These are phyloP conservation scores for Sarcophaga variegata DNA, from an alignment of 2,888 invertebrate genomes.

Conservation along the genomic window DNA sequence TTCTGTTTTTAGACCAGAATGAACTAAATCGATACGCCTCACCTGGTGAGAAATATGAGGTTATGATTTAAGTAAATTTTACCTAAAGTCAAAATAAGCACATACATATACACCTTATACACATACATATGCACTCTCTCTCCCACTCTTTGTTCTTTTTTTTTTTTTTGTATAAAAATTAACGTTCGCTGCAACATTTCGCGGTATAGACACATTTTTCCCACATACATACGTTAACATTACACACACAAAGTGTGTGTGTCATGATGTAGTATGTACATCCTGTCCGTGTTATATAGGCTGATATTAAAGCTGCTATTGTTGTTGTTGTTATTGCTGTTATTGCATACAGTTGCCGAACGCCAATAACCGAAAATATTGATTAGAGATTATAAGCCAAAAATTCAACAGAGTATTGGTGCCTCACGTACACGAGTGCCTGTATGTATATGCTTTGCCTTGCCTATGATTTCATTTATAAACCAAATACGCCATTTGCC, in stretches of 20 bases:
- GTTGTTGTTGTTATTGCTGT: too few relatives aligned
- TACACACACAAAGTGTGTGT: not conserved
- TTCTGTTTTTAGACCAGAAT: not conserved
- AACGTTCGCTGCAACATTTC: slow-evolving; percentile 16
- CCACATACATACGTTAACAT: not conserved
- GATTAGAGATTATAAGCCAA: slow-evolving; percentile 74
- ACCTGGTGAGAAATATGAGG: slow-evolving; percentile 4
- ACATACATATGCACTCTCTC: not conserved
- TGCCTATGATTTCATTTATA: slow-evolving; percentile 51
- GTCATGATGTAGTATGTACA: too few relatives aligned
- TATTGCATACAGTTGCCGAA: slow-evolving; percentile 29
- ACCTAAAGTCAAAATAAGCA: slow-evolving; percentile 21
- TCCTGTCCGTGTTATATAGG: not conserved
- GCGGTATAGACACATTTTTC: slow-evolving; percentile 20
- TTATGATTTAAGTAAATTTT: slow-evolving; percentile 22
- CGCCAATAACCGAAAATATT: slow-evolving; percentile 77
- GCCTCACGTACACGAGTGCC: not conserved
- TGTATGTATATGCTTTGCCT: slow-evolving; percentile 12
- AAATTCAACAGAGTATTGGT: slow-evolving; percentile 36
- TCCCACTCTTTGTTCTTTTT: too few relatives aligned
- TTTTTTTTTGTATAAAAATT: too few relatives aligned
- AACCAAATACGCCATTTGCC: slow-evolving; percentile 23
- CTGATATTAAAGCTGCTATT: not conserved
- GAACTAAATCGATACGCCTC: not conserved
- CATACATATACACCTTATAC: not conserved